phyloP scores from a whole-genome alignment of 1,140 invertebrate genomes.

The Nasonia giraulti region DNA sequence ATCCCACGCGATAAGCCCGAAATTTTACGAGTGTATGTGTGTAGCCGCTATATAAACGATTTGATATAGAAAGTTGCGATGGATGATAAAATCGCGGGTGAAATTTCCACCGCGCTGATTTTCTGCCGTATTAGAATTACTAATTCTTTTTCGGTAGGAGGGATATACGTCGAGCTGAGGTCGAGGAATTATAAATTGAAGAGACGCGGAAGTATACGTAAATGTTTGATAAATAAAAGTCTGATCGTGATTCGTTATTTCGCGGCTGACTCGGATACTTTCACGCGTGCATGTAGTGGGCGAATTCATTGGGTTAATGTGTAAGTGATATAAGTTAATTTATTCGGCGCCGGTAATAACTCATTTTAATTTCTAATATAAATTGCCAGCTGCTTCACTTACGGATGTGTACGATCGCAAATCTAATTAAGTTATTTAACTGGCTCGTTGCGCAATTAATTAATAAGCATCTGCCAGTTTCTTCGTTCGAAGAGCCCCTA shows the following conservation, averaged over 20 bases:
- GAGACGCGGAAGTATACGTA: neutral
- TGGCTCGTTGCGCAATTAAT: neutral
- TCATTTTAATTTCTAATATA: slow-evolving; percentile 9
- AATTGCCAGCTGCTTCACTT: neutral
- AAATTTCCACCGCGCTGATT: slow-evolving; percentile 7
- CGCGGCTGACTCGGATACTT: neutral
- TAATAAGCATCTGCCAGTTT: no score
- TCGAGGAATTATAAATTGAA: slow-evolving; percentile 18
- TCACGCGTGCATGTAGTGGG: neutral
- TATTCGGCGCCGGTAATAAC: neutral
- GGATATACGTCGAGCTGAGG: neutral
- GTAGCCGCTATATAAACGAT: slow-evolving; percentile 15
- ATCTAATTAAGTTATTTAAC: slow-evolving; percentile 14
- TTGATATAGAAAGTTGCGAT: slow-evolving; percentile 38
- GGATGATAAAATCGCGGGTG: slow-evolving; percentile 36
- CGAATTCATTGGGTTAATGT: neutral
- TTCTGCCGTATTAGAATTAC: neutral
- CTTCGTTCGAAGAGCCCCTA: no score
- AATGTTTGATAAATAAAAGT: neutral
- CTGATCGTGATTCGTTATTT: neutral
- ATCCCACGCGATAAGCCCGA: slow-evolving; percentile 26
- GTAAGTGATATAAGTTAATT: slow-evolving; percentile 30
- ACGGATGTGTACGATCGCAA: neutral
- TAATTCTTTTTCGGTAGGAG: neutral
- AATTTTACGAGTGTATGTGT: slow-evolving; percentile 14